Evolutionary conservation across 37 sponge, comb jelly and placozoan genomes (phyloP).

Genomic region (Cliona cf. orientalis): DNA sequence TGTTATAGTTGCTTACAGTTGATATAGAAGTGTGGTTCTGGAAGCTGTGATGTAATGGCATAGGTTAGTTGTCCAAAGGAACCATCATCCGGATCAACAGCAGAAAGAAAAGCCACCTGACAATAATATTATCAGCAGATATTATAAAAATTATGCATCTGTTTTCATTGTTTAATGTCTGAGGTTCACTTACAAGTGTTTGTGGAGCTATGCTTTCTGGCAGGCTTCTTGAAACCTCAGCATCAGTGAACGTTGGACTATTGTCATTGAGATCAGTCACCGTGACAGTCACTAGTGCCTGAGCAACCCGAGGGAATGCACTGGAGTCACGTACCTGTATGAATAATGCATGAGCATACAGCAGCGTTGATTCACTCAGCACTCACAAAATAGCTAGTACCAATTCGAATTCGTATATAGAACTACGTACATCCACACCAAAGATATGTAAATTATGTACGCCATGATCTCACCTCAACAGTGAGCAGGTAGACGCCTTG

Average conservation of each 20-base stretch:
- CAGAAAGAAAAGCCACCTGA: conserved; percentile 18
- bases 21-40: conserved; percentile 23
- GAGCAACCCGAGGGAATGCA: background rate
- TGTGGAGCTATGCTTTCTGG: background rate
- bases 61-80: conserved; percentile 23
- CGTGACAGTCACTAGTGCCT: background rate
- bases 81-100: conserved; percentile 44
- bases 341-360: too few relatives aligned
- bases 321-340: too few relatives aligned
- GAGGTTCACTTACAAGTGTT: background rate
- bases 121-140: background rate
- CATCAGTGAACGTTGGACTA: conserved; percentile 18
- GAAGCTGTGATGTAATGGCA: background rate
- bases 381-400: too few relatives aligned
- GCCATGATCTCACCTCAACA: conserved; percentile 9
- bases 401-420: too few relatives aligned
- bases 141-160: background rate
- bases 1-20: conserved; percentile 28
- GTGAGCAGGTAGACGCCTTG: background rate
- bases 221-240: background rate
- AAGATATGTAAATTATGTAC: too few relatives aligned
- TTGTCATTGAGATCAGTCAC: conserved; percentile 60
- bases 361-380: too few relatives aligned
- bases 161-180: background rate
- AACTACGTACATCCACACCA: too few relatives aligned